phyloP scores from a whole-genome alignment of 2,113 vertebrate species.

The Gulo gulo region DNA sequence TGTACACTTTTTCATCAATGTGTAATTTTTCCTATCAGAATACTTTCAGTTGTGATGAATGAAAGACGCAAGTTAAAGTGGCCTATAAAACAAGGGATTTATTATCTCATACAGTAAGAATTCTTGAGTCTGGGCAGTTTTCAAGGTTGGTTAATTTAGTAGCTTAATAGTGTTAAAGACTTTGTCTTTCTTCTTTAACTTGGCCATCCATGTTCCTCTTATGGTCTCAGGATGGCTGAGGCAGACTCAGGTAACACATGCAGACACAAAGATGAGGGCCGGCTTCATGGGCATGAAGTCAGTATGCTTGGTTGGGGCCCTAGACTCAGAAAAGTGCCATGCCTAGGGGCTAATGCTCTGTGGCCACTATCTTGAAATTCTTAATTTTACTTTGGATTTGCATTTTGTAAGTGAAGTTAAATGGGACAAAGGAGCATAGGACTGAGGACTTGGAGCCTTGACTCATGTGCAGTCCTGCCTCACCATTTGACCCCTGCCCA shows the following conservation, averaged over 20 bases:
- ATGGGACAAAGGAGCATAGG: not conserved
- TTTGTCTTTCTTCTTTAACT: not conserved
- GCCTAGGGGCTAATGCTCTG: not conserved
- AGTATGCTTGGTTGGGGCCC: rapidly evolving
- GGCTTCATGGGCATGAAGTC: not conserved
- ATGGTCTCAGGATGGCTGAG: not conserved
- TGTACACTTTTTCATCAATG: not conserved
- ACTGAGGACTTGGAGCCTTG: not conserved
- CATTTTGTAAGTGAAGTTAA: not conserved
- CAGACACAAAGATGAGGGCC: not conserved
- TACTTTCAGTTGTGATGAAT: not conserved
- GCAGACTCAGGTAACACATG: not conserved
- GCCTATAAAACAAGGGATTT: not conserved
- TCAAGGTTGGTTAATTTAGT: not conserved
- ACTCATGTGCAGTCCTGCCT: not conserved
- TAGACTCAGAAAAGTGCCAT: not conserved
- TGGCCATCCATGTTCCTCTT: not conserved
- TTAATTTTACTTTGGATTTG: not conserved
- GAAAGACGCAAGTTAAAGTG: not conserved
- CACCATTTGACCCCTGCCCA: not conserved
- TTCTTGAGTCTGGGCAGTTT: not conserved
- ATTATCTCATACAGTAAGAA: not conserved
- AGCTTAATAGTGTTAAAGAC: not conserved
- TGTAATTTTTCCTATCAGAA: not conserved
- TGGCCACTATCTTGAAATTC: not conserved